phyloP scores from a whole-genome alignment of 2,113 vertebrate species.

The Pollimyrus isidori region DNA sequence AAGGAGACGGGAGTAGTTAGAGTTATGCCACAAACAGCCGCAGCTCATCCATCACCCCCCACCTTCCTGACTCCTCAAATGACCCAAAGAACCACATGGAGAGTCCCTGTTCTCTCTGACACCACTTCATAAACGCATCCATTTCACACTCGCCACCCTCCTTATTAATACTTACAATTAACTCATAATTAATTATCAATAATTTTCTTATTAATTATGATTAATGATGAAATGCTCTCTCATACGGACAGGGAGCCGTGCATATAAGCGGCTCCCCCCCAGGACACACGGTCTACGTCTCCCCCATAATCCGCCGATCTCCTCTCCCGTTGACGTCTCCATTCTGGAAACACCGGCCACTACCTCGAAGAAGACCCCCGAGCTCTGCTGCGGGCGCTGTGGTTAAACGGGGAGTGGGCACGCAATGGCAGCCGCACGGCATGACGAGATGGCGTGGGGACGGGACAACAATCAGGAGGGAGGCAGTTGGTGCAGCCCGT shows the following conservation, averaged over 20 bases:
- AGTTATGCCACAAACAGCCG: constrained; percentile 77
- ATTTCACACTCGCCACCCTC: too few relatives aligned
- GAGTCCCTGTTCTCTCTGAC: not conserved
- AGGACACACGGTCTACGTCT: not conserved
- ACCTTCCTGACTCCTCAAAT: constrained; percentile 9
- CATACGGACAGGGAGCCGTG: not conserved
- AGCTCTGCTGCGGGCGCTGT: not conserved
- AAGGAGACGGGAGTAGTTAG: constrained; percentile 90
- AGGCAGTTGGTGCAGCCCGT: not conserved
- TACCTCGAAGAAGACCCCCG: not conserved
- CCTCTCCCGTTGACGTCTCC: not conserved
- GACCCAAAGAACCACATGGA: not conserved
- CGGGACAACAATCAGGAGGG: not conserved
- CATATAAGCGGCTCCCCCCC: not conserved
- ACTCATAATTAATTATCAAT: not conserved
- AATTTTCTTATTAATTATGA: not conserved
- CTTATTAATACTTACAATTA: not conserved
- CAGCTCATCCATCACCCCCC: constrained; percentile 47
- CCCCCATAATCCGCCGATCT: not conserved
- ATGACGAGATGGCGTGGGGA: not conserved
- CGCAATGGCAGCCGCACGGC: not conserved
- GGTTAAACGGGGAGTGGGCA: not conserved
- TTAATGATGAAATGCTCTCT: not conserved
- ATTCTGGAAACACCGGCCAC: not conserved
- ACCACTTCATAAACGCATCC: not conserved